Evolutionary conservation across 2,113 vertebrate genomes (phyloP).

Genomic region (Macquaria australasica): DNA sequence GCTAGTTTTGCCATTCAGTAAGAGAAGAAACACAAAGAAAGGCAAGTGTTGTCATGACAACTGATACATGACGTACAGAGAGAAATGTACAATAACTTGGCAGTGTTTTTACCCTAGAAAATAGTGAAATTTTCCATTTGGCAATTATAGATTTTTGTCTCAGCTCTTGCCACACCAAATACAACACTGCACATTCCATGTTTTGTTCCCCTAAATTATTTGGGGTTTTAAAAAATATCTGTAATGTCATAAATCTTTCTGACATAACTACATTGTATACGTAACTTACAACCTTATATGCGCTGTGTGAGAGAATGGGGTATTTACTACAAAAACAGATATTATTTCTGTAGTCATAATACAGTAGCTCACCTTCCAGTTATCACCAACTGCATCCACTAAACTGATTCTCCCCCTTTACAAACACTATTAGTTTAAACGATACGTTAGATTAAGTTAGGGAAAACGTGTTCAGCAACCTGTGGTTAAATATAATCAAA

Average conservation of each 20-base stretch:
- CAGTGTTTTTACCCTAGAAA: background rate
- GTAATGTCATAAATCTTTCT: background rate
- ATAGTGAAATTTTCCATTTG: background rate
- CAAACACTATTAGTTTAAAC: background rate
- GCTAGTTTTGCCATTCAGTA: background rate
- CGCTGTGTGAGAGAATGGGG: background rate
- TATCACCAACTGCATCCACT: background rate
- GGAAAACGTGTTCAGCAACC: background rate
- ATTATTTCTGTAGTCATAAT: background rate
- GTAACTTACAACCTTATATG: background rate
- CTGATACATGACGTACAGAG: background rate
- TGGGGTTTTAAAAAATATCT: background rate
- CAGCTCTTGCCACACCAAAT: background rate
- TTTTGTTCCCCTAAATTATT: background rate
- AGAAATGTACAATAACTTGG: background rate
- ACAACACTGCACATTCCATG: background rate
- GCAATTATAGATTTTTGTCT: background rate
- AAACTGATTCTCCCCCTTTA: background rate
- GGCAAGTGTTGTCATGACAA: constrained; percentile 4
- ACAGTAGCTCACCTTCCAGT: background rate
- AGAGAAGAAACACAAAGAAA: background rate
- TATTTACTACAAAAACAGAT: constrained; percentile 3
- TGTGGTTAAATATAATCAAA: background rate
- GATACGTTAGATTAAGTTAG: background rate
- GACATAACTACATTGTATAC: background rate